phyloP scores from a whole-genome alignment of 2,113 vertebrate genomes.

The Tachuris rubrigastra region DNA sequence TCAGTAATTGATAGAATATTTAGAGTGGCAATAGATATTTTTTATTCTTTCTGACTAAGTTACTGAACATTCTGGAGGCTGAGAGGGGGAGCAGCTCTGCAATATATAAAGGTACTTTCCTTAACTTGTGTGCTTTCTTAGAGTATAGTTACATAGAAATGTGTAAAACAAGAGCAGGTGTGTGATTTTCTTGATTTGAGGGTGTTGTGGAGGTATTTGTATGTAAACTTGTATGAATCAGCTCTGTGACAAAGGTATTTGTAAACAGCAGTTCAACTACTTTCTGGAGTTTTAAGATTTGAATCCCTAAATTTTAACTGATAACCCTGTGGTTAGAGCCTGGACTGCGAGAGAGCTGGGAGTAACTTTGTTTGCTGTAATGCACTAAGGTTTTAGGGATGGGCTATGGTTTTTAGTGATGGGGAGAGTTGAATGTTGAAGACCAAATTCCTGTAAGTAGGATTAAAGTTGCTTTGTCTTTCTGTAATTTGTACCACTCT shows the following conservation, averaged over 20 bases:
- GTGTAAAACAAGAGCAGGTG: neutral
- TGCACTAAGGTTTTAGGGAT: accelerated
- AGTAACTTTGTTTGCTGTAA: neutral
- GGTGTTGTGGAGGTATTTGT: neutral
- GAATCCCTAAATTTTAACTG: neutral
- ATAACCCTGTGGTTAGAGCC: accelerated
- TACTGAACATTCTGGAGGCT: accelerated
- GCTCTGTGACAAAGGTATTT: neutral
- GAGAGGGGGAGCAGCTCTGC: neutral
- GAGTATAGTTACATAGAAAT: accelerated
- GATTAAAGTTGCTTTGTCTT: neutral
- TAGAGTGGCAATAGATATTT: accelerated
- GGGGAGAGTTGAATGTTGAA: neutral
- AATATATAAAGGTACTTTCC: neutral
- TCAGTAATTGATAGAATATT: accelerated
- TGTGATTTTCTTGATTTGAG: neutral
- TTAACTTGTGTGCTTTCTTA: accelerated
- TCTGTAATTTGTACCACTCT: neutral
- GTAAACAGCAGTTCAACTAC: neutral
- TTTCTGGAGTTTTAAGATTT: neutral
- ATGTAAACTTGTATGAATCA: accelerated
- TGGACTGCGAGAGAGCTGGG: accelerated
- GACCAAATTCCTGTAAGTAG: neutral
- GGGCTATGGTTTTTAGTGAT: accelerated
- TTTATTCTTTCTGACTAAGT: accelerated